phyloP scores from a whole-genome alignment of 2,888 invertebrate genomes.

The Dorcus parallelipipedus region DNA sequence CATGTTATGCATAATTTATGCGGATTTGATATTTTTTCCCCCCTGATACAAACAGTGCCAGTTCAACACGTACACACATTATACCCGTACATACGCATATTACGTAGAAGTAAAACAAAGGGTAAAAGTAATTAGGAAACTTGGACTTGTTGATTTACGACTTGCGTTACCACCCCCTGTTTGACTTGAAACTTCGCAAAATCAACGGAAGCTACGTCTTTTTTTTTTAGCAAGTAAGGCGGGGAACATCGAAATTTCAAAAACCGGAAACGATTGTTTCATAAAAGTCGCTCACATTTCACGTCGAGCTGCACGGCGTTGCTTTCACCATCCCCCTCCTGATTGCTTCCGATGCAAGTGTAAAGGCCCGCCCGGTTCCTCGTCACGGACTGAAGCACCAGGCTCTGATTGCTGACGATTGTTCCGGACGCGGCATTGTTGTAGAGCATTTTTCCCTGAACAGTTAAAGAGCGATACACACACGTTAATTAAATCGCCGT shows the following conservation, averaged over 20 bases:
- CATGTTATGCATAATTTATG: no score
- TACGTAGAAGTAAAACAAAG: neutral
- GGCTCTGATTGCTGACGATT: slow-evolving; percentile 83
- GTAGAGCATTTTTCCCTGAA: slow-evolving; percentile 70
- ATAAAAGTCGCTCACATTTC: slow-evolving; percentile 65
- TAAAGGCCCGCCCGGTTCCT: slow-evolving; percentile 76
- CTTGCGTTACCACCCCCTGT: no score
- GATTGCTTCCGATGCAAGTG: slow-evolving; percentile 83
- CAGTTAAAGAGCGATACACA: neutral
- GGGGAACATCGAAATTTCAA: no score
- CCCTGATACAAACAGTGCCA: no score
- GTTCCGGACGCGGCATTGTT: slow-evolving; percentile 78
- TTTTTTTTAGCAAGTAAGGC: no score
- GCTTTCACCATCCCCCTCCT: slow-evolving; percentile 84
- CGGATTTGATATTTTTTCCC: no score
- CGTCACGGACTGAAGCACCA: slow-evolving; percentile 83
- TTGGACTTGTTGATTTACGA: neutral
- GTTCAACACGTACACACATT: neutral
- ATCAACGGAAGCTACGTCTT: no score
- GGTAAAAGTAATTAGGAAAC: neutral
- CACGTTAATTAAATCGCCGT: neutral
- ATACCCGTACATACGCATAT: no score
- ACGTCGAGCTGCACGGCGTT: slow-evolving; percentile 81
- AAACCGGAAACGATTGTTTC: neutral
- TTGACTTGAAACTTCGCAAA: no score